A percentile compares a stretch with the other conserved stretches of the same genome.
These are phyloP conservation scores for Diloba caeruleocephala DNA, from an alignment of 2,888 invertebrate genomes.

Conservation along the genomic window DNA sequence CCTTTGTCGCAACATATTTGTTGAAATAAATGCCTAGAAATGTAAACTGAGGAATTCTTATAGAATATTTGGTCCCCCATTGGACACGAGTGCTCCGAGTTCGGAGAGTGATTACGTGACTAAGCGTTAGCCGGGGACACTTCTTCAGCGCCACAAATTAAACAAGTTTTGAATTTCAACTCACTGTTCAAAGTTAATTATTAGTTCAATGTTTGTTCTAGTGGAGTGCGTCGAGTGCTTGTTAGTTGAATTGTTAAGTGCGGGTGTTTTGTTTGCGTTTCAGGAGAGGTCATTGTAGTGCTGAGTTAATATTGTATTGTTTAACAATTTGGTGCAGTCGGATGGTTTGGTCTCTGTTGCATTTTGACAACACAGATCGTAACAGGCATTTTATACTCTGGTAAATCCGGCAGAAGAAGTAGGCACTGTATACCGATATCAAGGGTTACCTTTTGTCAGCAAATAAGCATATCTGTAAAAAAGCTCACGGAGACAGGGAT, in stretches of 20 bases:
- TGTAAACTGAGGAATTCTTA: constrained; percentile 22
- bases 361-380: too few species aligned
- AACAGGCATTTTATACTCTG: too few species aligned
- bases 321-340: too few species aligned
- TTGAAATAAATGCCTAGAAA: constrained; percentile 3
- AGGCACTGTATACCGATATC: too few species aligned
- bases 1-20: not conserved
- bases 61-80: constrained; percentile 19
- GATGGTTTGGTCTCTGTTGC: too few species aligned
- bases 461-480: too few species aligned
- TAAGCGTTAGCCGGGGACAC: constrained; percentile 71
- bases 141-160: constrained; percentile 79
- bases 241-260: constrained; percentile 44
- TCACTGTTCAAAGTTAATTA: constrained; percentile 74
- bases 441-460: too few species aligned
- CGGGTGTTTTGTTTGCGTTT: constrained; percentile 29
- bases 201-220: constrained; percentile 76
- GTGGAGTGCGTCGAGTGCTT: constrained; percentile 42
- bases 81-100: constrained; percentile 55
- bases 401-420: too few species aligned
- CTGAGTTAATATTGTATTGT: too few species aligned
- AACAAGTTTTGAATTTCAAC: constrained; percentile 80
- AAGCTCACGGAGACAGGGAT: too few species aligned
- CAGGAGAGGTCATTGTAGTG: not conserved
- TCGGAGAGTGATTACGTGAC: constrained; percentile 85